Evolutionary conservation across 1,140 invertebrate genomes (phyloP), one percentile per base, ranked within the genome.

Genomic region (Penaeus indicus): DNA sequence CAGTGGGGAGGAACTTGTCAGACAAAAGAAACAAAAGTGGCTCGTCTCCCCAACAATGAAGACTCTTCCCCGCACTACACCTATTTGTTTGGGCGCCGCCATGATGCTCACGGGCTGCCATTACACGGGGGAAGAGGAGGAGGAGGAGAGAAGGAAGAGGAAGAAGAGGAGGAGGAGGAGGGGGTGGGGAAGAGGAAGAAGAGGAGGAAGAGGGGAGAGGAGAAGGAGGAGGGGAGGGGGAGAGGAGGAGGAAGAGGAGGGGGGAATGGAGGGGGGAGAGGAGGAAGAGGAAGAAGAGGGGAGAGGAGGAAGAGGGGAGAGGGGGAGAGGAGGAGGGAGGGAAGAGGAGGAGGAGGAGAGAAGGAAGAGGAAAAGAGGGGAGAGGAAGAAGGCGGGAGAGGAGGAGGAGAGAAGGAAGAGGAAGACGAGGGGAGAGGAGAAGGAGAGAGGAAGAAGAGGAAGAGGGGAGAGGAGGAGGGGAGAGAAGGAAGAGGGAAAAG

Each of bases 11-110:
- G 85, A 86, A 86, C 85, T 79, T n/a, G 85, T 80, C 85, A 61
- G 27, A 86, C 85, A 86, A 86, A 86, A 86, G 85, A 86, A 86
- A 86, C 85, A 86, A 86, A 86, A 86, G 75, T 78, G 84, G 84
- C 75, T 64, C 85, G 75, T 86, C 84, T 86, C 80, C 61, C 77
- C 78, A 62, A 86, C 84, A 85, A 86, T 80, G 85, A 61, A 64
- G 77, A 61, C 60, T 60, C 62, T 64, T 80, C 85, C 72, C 61
- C 84, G 78, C 84, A 63, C 84, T 85, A 85, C 84, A 85, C 69
- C 84, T 75, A 75, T 78, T 75, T 85, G 84, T 85, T 78, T 78
- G 84, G 25, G 21, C 62, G 42, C 60, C 72, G 69, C 67, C 42
- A 77, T 78, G 84, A 79, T 85, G 84, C 84, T 85, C 84, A 42